Base-by-base conservation (phyloP, 1,140 invertebrate genomes). In the Orchestia grillus region DNA sequence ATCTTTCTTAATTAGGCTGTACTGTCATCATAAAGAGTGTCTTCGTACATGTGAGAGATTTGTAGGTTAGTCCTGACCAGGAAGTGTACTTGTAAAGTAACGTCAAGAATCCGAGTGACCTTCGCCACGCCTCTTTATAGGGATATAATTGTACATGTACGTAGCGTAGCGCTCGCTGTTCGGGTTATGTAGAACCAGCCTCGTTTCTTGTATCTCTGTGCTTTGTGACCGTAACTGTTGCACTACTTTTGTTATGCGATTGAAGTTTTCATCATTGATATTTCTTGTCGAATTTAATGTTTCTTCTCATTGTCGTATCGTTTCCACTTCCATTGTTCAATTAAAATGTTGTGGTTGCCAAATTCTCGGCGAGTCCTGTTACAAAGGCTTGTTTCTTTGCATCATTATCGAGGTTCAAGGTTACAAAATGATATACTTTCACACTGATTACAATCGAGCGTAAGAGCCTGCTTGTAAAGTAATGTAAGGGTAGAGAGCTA, bases 21-120 rank as follows among this genome's bases (percentile, higher is more conserved):
- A 77, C 28, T 3, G 11, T 36, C 36, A 36, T 15, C 62, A 77
- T 77, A 15, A 77, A 77, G 62, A 15, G 11, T 77, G 62, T 77
- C 28, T 77, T 77, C 11, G 62, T 36, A 23, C 62, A 77, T 36
- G 62, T 23, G 11, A 77, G 62, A 77, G 11, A 77, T 23, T 77
- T 36, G 11, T 77, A 77, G 62, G 15, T 36, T 77, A 77, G 62
- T 77, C 28, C 62, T 36, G 62, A 36, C 62, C 62, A 23, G 62
- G 62, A 77, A 77, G 62, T 77, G 62, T 77, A 77, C 62, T 77
- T 77, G 62, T 77, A 77, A 77, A 77, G 62, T 77, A 77, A 36
- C 28, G 62, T 77, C 62, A 77, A 77, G 62, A 77, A 77, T 36
- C 62, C 62, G 62, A 77, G 62, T 77, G 62, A 77, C 62, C 62